These are phyloP conservation scores for Lithophane leautieri DNA, from an alignment of 2,888 invertebrate genomes.

Conservation along the genomic window DNA sequence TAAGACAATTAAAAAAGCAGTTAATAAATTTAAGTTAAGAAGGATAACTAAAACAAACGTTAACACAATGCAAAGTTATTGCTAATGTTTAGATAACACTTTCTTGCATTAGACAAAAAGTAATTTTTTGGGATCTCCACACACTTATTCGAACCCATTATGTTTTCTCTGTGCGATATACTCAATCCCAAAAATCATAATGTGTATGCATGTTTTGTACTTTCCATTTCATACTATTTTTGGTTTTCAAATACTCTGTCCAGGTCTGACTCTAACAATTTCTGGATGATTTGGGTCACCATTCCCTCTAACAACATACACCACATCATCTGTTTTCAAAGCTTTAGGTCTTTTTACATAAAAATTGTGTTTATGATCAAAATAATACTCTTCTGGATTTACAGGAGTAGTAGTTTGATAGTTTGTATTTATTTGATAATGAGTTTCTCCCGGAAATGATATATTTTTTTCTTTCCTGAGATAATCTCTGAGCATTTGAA, in stretches of 20 bases:
- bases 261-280: slow-evolving; percentile 81
- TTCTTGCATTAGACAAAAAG: neutral
- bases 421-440: slow-evolving; percentile 36
- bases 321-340: slow-evolving; percentile 73
- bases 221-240: neutral
- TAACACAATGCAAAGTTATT: neutral
- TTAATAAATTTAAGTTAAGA: neutral
- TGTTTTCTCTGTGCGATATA: neutral
- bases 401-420: slow-evolving; percentile 55
- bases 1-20: neutral
- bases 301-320: slow-evolving; percentile 87
- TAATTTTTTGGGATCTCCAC: neutral
- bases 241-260: slow-evolving; percentile 67
- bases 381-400: slow-evolving; percentile 68
- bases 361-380: slow-evolving; percentile 70
- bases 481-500: slow-evolving; percentile 39
- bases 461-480: slow-evolving; percentile 67
- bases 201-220: neutral
- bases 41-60: slow-evolving; percentile 3
- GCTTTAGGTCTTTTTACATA: slow-evolving; percentile 65
- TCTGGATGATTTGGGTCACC: slow-evolving; percentile 87
- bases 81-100: neutral
- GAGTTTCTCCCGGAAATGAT: slow-evolving; percentile 61
- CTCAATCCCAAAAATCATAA: neutral
- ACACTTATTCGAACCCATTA: neutral